A percentile compares a stretch with the other conserved stretches of the same genome.
These are phyloP conservation scores for Heterodera carotae DNA, from an alignment of 1,140 invertebrate genomes.

Conservation along the genomic window DNA sequence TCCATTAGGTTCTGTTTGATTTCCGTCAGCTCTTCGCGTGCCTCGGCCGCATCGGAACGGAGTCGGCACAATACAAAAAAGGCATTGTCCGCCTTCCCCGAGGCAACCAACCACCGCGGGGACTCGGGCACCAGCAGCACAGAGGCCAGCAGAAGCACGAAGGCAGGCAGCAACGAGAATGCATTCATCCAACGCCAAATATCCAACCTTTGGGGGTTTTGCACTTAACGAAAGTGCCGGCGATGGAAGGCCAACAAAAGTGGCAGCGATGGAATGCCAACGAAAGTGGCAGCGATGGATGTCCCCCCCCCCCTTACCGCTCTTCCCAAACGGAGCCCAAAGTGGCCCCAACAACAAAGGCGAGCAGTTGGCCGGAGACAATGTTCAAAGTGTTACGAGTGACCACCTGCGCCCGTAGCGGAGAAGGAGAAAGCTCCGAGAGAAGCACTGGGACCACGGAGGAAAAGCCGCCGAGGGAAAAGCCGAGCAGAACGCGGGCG, in stretches of 20 bases:
- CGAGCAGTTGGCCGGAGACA: slow-evolving; percentile 22
- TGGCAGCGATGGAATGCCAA: no score
- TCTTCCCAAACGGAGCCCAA: slow-evolving; percentile 23
- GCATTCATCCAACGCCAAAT: slow-evolving; percentile 33
- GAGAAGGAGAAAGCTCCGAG: slow-evolving; percentile 17
- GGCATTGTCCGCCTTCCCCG: background rate
- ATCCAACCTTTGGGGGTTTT: slow-evolving; percentile 1
- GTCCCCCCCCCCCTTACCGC: background rate
- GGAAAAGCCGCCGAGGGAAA: slow-evolving; percentile 22
- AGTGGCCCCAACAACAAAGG: slow-evolving; percentile 21
- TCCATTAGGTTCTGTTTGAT: background rate
- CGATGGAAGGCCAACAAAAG: no score
- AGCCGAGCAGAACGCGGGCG: slow-evolving; percentile 18
- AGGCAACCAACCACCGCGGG: slow-evolving; percentile 12
- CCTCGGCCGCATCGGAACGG: slow-evolving; percentile 9
- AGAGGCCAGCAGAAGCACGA: background rate
- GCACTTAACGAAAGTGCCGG: no score
- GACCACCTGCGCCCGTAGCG: slow-evolving; percentile 20
- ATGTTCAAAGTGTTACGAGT: slow-evolving; percentile 26
- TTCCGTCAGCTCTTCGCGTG: slow-evolving; percentile 9
- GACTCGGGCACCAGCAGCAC: slow-evolving; percentile 20
- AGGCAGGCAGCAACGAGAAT: slow-evolving; percentile 15
- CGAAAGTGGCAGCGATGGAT: no score
- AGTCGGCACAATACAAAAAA: slow-evolving; percentile 3
- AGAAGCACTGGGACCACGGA: slow-evolving; percentile 18